Evolutionary conservation across 2,113 vertebrate species (phyloP).

Genomic region (Mohoua ochrocephala): DNA sequence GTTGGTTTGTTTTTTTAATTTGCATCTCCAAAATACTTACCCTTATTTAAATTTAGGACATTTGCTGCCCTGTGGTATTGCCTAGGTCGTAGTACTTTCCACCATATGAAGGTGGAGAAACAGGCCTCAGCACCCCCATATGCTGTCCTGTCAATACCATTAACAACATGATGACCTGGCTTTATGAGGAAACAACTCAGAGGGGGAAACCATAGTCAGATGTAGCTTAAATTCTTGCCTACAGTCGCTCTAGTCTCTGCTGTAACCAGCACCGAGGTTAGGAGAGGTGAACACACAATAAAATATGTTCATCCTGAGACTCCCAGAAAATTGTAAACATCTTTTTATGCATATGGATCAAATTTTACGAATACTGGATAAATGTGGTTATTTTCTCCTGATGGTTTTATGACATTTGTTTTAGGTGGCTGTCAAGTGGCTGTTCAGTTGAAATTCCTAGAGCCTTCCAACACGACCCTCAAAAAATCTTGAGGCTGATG

Average conservation of each 20-base stretch:
- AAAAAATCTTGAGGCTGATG: background rate
- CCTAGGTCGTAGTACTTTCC: background rate
- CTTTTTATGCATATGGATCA: slow-evolving; percentile 4
- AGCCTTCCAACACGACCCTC: background rate
- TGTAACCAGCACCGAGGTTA: background rate
- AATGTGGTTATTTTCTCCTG: background rate
- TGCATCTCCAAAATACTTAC: background rate
- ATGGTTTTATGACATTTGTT: slow-evolving; percentile 7
- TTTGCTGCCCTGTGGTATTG: background rate
- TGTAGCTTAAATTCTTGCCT: background rate
- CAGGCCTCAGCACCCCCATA: background rate
- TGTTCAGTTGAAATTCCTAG: background rate
- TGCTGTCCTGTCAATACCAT: background rate
- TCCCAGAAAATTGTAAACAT: background rate
- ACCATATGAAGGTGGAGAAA: background rate
- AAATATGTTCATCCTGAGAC: background rate
- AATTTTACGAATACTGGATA: background rate
- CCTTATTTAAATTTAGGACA: background rate
- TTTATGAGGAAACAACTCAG: background rate
- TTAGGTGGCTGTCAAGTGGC: slow-evolving; percentile 22
- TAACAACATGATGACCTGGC: background rate
- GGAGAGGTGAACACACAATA: background rate
- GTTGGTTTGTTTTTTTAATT: background rate
- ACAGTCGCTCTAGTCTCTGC: background rate
- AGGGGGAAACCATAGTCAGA: background rate